Evolutionary conservation across 2,113 vertebrate genomes (phyloP).

Genomic region (Orycteropus afer): DNA sequence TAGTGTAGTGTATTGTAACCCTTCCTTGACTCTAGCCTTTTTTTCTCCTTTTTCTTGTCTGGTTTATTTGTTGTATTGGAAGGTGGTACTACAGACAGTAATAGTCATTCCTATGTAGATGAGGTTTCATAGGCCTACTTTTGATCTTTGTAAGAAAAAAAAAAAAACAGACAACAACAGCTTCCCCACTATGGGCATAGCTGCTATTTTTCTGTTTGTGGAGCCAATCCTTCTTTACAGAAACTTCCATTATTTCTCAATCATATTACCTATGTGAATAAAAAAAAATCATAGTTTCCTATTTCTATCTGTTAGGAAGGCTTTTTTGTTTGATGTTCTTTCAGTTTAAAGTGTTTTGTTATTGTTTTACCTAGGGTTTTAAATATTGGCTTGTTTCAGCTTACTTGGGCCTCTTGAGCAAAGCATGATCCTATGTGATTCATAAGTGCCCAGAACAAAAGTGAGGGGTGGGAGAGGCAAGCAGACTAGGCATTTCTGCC

Average conservation of each 20-base stretch:
- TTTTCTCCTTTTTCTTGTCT: neutral
- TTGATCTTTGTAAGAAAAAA: neutral
- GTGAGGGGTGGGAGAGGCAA: neutral
- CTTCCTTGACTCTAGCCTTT: neutral
- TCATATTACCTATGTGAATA: neutral
- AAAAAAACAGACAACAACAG: no score
- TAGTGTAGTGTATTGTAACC: neutral
- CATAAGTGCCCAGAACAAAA: neutral
- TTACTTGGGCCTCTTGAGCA: neutral
- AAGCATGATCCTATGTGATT: slow-evolving; percentile 1
- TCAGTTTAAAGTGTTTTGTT: neutral
- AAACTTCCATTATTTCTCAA: neutral
- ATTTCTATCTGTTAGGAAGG: neutral
- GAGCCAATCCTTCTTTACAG: neutral
- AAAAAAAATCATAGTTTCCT: neutral
- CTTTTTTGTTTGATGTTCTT: neutral
- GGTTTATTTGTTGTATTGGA: neutral
- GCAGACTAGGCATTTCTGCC: neutral
- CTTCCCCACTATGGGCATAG: no score
- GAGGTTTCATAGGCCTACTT: neutral
- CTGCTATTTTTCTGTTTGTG: neutral
- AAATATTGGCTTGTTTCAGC: neutral
- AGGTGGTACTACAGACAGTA: neutral
- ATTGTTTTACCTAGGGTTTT: neutral
- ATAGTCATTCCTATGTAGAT: neutral